Evolutionary conservation across 1,140 invertebrate species (phyloP).

Genomic region (Lepidotrigona ventralis): DNA sequence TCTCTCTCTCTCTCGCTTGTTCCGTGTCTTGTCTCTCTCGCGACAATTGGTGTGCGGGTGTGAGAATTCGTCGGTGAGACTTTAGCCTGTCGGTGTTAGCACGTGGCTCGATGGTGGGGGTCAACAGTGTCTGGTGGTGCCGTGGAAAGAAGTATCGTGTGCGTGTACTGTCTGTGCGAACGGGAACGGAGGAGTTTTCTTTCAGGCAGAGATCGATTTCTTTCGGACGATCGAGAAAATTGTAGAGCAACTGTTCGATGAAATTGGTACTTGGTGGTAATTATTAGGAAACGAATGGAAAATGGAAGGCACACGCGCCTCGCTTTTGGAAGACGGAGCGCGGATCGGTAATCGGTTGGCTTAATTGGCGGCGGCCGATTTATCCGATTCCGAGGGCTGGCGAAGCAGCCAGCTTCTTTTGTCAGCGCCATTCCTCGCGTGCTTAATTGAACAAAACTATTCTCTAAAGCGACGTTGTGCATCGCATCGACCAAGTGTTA

Average conservation of each 20-base stretch:
- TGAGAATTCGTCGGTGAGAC: conserved; percentile 59
- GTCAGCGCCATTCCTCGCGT: conserved; percentile 25
- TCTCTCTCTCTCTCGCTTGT: no score
- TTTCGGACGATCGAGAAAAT: neutral
- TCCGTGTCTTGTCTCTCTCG: neutral
- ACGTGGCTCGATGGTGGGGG: neutral
- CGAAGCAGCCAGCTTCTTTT: conserved; percentile 24
- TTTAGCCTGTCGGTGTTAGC: conserved; percentile 35
- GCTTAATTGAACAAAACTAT: conserved; percentile 35
- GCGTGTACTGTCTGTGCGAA: conserved; percentile 25
- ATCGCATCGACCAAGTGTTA: conserved; percentile 37
- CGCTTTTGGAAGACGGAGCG: neutral
- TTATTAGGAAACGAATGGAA: conserved; percentile 4
- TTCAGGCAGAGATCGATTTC: conserved; percentile 8
- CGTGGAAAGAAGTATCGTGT: conserved; percentile 12
- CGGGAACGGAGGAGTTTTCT: conserved; percentile 20
- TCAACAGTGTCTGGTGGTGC: conserved; percentile 37
- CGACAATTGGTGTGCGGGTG: conserved; percentile 47
- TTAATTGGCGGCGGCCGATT: conserved; percentile 43
- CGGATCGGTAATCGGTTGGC: neutral
- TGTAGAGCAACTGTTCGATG: neutral
- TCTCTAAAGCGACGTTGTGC: conserved; percentile 13
- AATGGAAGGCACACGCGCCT: neutral
- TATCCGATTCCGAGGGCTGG: conserved; percentile 28
- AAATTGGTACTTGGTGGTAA: neutral